Evolutionary conservation across 2,888 invertebrate species (phyloP).

Genomic region (Anthoptus insignis): DNA sequence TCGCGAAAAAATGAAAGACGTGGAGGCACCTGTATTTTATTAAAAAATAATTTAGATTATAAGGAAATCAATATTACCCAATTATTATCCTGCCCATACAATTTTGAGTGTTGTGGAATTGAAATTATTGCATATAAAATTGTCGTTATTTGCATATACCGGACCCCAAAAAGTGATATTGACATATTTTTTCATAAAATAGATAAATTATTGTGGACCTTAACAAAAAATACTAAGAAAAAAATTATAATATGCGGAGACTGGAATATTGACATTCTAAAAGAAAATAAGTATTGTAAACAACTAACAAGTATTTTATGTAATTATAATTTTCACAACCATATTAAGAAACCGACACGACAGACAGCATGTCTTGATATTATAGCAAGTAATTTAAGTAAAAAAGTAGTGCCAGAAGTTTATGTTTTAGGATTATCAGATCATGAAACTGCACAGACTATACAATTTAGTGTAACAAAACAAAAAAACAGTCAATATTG

Average conservation of each 20-base stretch:
- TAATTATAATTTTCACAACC: conserved; percentile 2
- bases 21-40: background rate
- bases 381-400: conserved; percentile 23
- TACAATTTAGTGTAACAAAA: background rate
- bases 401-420: background rate
- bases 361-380: conserved; percentile 22
- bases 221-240: background rate
- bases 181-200: background rate
- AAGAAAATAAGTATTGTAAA: background rate
- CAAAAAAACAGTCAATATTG: background rate
- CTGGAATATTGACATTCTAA: conserved; percentile 15
- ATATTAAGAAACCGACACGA: conserved; percentile 1
- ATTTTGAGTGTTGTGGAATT: background rate
- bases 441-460: conserved; percentile 26
- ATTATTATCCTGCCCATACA: background rate
- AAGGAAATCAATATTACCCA: background rate
- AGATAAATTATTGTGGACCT: background rate
- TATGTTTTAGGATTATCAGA: conserved; percentile 24
- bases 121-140: background rate
- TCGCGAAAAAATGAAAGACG: background rate
- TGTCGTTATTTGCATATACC: background rate
- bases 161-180: background rate
- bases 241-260: conserved; percentile 3
- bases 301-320: background rate
- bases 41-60: background rate